Conservation (phyloP, 2,797 vertebrate species). For the Catharus ustulatus region DNA sequence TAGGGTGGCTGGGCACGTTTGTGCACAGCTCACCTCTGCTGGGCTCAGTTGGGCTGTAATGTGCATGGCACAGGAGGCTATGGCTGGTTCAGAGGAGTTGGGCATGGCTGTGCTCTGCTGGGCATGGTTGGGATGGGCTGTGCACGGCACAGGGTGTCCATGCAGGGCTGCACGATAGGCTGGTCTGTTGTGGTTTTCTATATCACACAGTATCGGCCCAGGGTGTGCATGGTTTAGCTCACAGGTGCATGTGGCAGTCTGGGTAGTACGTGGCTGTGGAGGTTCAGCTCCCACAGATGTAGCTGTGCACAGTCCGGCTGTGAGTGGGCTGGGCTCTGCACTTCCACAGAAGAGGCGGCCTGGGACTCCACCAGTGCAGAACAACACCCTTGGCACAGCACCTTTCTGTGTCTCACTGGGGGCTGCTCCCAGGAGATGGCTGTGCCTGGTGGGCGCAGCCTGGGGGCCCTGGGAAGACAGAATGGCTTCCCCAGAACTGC, state of each 20-base stretch:
- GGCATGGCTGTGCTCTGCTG: neutral
- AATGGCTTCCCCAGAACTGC: neutral
- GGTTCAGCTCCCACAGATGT: rapidly evolving
- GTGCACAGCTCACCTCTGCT: rapidly evolving
- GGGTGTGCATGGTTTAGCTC: neutral
- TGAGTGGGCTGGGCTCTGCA: neutral
- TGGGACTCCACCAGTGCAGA: neutral
- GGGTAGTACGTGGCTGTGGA: neutral
- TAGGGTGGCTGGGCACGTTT: rapidly evolving
- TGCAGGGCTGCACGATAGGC: too few species aligned
- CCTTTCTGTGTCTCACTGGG: rapidly evolving
- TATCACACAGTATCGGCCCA: neutral
- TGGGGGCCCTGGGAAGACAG: neutral
- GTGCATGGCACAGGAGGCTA: neutral
- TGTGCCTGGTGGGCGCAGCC: rapidly evolving
- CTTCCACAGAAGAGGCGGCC: neutral
- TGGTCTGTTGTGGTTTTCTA: neutral
- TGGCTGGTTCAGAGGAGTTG: neutral
- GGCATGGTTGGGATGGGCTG: neutral
- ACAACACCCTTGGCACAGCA: neutral
- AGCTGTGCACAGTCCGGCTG: neutral
- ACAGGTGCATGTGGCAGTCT: neutral
- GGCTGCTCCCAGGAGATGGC: neutral
- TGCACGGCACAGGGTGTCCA: rapidly evolving
- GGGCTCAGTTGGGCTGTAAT: neutral